Base-by-base conservation (phyloP, 2,888 invertebrate species). In the Plebejus melissa region DNA sequence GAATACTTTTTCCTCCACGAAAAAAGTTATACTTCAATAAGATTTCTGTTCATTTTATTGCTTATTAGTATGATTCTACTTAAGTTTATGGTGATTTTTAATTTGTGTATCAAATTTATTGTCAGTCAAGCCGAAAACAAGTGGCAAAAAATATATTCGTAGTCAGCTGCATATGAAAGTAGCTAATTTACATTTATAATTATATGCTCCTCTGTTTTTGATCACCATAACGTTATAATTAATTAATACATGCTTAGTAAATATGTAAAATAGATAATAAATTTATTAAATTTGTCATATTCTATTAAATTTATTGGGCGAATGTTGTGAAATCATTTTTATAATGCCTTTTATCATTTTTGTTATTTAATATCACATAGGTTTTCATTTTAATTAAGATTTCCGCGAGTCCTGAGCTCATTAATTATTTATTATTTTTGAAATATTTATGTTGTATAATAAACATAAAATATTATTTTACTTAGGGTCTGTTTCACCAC, bases 111-210 rank as follows among this genome's bases (percentile, higher is more conserved):
- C 16, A 32, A 70, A 70, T 70, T 70, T 70, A 41, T 70, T 70
- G 38, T 72, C 46, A 54, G 13, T n/a, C n/a, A 22, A 22, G 28
- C 22, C 71, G 22, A 71, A 72, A 54, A 72, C 36, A 32, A 72
- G 72, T 72, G 54, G 50, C 72, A 72, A 72, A 72, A 72, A 54
- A 54, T 54, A 72, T 28, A 50, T 71, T 71, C 46, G 54, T 22
- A 72, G 54, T 72, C 72, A 72, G 46, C 50, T 72, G 72, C 54
- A 72, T 72, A 54, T 50, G 72, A 72, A 72, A 72, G 54, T 50
- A 54, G 54, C n/a, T 72, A 72, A 72, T 72, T 72, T 32, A 54
- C 54, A 72, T 72, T 72, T 32, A 54, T 54, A 72, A 72, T 54
- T 32, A 32, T 72, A 32, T 13, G 28, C 50, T 72, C 72, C 50